Base-by-base conservation (phyloP, 2,113 vertebrate species). In the Hydrochoerus hydrochaeris region DNA sequence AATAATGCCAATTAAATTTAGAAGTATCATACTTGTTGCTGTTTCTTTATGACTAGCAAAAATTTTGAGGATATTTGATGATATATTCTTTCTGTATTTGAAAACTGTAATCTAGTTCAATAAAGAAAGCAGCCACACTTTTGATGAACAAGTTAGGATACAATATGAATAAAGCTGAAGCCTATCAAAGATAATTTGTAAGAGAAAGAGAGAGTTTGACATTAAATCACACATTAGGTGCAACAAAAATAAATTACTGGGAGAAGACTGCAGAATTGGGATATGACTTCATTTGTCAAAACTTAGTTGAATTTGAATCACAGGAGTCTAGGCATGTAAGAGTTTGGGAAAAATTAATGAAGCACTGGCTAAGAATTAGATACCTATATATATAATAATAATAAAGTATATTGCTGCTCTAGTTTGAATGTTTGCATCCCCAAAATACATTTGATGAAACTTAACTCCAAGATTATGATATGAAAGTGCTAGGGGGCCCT, bases 261-360 rank as follows among this genome's bases (percentile, higher is more conserved):
- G 28, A 52, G 87, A 95, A 58, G 84, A 95, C 35, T 85, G 54
- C n/a, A 80, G n/a, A 93, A 73, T 60, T 90, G 35, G 26, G 30
- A 67, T 65, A 13, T 1, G 85, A 19, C 57, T 88, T 85, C 35
- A 71, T 87, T 92, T 92, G 49, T 75, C 57, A 91, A 75, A 89
- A 75, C 20, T 22, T 69, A 81, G 41, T 60, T 88, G 38, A 94
- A 86, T 35, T 92, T 60, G 49, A 80, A 54, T 85, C n/a, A 46
- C 35, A 65, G 71, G 35, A 60, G 57, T 41, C n/a, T 84, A 44
- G 32, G 24, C 41, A 71, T 87, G 16, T 90, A 86, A 90, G 69
- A 92, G 35, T 78, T 54, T 77, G 54, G 49, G 11, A 67, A 84
- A 85, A 95, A 81, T 44, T n/a, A 91, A 28, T 52, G 44, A 78